Evolutionary conservation across 2,797 vertebrate genomes (phyloP), one percentile per base, ranked within the genome.

Genomic region (Manis crassicaudata): DNA sequence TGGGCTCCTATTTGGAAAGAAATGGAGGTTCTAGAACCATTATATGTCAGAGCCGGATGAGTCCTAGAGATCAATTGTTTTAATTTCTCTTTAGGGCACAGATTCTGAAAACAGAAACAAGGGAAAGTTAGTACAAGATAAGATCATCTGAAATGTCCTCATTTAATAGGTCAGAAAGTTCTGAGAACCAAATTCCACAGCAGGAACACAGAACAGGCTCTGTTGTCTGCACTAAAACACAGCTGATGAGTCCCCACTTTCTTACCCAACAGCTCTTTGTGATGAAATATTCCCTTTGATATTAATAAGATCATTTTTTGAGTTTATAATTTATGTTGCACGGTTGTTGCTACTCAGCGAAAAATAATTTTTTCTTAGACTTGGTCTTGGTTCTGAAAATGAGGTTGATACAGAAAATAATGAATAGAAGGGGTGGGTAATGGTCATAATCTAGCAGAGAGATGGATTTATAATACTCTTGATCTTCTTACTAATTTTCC

Each of bases 281-380:
- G 96, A 97, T 88, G 46, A 98, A 98, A 98, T 92, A 96, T 86
- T 97, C 95, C 88, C 97, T 96, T 97, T 97, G 96, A 96, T 97
- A 97, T 96, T 68, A 85, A 96, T 96, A 97, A 94, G 95, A 95
- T 92, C 95, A 88, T 54, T 92, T 96, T 97, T 97, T 91, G 96
- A 98, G 95, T 97, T 98, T 98, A 91, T 76, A 97, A 96, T 97
- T 96, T 96, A 43, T 85, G 70, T 73, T 96, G 90, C 67, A 84
- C 93, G 90, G 92, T 97, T 46, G 5, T 87, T 94, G 29, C 37
- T 94, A 65, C 40, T 75, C 54, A 96, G 97, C 93, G 97, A 94
- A 97, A 93, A 95, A 40, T 40, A 84, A 2, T 20, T 85, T 94
- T 92, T 90, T 92, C 82, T 98, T 92, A 63, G 63, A 67, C 46